These are phyloP conservation scores for Oophaga sylvatica DNA, from an alignment of 2,797 vertebrate genomes.

Conservation along the genomic window DNA sequence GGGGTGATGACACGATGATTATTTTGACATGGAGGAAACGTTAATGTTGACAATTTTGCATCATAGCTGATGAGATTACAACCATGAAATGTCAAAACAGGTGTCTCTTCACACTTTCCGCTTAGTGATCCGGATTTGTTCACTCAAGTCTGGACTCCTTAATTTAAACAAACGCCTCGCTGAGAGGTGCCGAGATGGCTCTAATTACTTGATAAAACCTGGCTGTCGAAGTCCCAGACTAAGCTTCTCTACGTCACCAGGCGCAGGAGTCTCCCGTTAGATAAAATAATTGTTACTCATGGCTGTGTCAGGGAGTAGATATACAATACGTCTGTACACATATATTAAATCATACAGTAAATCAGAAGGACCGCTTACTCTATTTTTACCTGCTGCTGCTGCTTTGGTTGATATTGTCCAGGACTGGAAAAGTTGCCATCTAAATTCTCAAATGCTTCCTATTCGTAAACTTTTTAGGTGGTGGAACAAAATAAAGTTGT, in stretches of 20 bases:
- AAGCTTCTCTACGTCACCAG: constrained; percentile 24
- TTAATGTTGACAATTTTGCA: constrained; percentile 25
- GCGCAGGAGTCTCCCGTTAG: constrained; percentile 42
- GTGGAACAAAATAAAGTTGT: not conserved
- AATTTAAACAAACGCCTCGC: constrained; percentile 6
- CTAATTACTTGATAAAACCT: constrained; percentile 8
- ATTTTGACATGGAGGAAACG: constrained; percentile 13
- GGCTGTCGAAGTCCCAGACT: constrained; percentile 19
- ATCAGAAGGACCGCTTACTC: constrained; percentile 6
- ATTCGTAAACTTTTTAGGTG: not conserved
- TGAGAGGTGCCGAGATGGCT: constrained; percentile 1
- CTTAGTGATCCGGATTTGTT: constrained; percentile 21
- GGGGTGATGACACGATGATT: not conserved
- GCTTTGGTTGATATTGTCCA: not conserved
- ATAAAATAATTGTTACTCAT: constrained; percentile 43
- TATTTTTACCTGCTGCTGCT: not conserved
- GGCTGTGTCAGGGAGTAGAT: not conserved
- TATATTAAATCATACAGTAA: constrained; percentile 22
- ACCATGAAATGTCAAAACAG: constrained; percentile 45
- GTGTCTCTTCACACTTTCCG: constrained; percentile 20
- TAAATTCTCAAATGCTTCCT: not conserved
- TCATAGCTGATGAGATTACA: constrained; percentile 31
- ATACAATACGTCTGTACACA: constrained; percentile 24
- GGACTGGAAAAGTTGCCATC: not conserved
- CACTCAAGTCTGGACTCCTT: constrained; percentile 1